Percentiles rank a stretch among this genome's conserved stretches.
Conservation (phyloP, 2,888 invertebrate genomes). For the Philhelius pedissequus region DNA sequence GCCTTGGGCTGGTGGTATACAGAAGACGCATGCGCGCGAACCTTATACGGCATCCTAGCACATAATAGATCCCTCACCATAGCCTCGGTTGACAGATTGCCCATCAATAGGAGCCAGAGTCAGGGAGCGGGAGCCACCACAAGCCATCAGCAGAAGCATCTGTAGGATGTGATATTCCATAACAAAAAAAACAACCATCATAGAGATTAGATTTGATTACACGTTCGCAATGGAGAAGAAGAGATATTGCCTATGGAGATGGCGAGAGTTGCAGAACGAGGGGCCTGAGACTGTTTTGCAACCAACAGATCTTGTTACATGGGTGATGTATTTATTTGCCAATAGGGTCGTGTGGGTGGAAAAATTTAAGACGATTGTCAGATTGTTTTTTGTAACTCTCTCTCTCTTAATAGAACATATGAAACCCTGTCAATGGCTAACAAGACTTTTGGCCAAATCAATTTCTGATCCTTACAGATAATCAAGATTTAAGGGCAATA, state of each 20-base stretch:
- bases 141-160: constrained; percentile 12
- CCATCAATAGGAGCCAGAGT: constrained; percentile 48
- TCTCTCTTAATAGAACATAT: neutral
- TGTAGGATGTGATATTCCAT: constrained; percentile 47
- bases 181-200: neutral
- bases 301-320: constrained; percentile 35
- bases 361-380: constrained; percentile 31
- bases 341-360: constrained; percentile 43
- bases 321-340: constrained; percentile 61
- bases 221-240: neutral
- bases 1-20: neutral
- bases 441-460: constrained; percentile 25
- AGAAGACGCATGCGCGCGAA: constrained; percentile 49
- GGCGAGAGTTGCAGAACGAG: neutral
- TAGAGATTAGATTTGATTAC: constrained; percentile 64
- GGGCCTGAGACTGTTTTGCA: neutral
- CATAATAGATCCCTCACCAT: constrained; percentile 66
- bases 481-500: constrained; percentile 32
- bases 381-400: neutral
- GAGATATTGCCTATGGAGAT: constrained; percentile 15
- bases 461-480: constrained; percentile 46
- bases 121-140: constrained; percentile 30
- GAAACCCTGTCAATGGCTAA: constrained; percentile 23
- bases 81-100: constrained; percentile 65
- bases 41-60: constrained; percentile 56